Percentiles rank a stretch among this genome's conserved stretches.
These are phyloP conservation scores for Sylvietta virens DNA, from an alignment of 2,113 vertebrate genomes.

Conservation along the genomic window DNA sequence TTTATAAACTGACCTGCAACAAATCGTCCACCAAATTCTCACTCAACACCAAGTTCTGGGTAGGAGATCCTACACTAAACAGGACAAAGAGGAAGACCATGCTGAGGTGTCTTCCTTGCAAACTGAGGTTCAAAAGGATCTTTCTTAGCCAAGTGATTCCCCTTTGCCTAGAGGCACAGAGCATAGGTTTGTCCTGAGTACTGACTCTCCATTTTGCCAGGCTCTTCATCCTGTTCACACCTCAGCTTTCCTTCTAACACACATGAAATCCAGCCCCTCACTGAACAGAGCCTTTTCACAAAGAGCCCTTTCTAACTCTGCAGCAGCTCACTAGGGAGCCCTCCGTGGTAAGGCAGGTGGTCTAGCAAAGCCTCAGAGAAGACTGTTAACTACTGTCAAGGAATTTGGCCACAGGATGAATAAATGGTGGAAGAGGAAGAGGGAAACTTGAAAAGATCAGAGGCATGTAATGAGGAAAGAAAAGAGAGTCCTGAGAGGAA, in stretches of 20 bases:
- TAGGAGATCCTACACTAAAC: not conserved
- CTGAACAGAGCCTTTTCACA: not conserved
- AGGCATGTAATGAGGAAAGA: not conserved
- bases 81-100: not conserved
- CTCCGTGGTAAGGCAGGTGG: not conserved
- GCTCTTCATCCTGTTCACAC: not conserved
- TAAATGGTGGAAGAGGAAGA: not conserved
- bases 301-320: not conserved
- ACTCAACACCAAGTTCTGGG: not conserved
- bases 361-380: not conserved
- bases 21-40: not conserved
- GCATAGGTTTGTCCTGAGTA: not conserved
- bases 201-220: not conserved
- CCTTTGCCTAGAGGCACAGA: not conserved
- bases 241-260: not conserved
- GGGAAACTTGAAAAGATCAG: not conserved
- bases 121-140: not conserved
- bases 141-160: not conserved
- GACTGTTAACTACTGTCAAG: not conserved
- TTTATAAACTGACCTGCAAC: not conserved
- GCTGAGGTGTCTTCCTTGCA: not conserved
- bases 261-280: not conserved
- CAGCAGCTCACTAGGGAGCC: not conserved
- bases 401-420: not conserved
- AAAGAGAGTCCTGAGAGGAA: not conserved